Conservation (phyloP, 2,888 invertebrate genomes). For the Plagodis dolabraria region DNA sequence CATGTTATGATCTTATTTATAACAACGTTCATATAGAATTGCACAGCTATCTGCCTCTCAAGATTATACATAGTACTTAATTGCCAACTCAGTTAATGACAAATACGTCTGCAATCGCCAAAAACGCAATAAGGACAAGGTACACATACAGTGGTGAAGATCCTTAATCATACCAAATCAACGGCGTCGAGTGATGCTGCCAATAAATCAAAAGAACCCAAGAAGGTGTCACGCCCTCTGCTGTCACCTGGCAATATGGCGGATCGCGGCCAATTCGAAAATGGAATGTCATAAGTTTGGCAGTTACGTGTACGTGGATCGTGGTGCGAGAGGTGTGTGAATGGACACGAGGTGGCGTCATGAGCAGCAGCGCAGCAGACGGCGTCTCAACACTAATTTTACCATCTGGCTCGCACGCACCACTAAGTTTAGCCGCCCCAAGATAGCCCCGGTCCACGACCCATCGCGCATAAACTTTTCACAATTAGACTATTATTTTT, state of each 20-base stretch:
- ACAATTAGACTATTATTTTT: conserved; percentile 86
- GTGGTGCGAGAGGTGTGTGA: conserved; percentile 72
- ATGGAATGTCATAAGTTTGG: conserved; percentile 83
- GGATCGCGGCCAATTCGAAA: conserved; percentile 59
- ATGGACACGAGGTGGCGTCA: conserved; percentile 75
- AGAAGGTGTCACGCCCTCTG: conserved; percentile 44
- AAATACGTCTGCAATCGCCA: conserved; percentile 15
- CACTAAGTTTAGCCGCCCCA: conserved; percentile 86
- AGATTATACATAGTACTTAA: too few species aligned
- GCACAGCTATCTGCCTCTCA: too few species aligned
- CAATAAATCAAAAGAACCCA: conserved; percentile 46
- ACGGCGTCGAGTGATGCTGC: conserved; percentile 21
- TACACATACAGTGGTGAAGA: conserved; percentile 18
- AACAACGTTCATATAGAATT: too few species aligned
- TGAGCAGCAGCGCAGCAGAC: conserved; percentile 77
- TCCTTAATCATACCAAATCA: conserved; percentile 23
- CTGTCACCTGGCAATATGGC: conserved; percentile 63
- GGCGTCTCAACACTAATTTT: conserved; percentile 84
- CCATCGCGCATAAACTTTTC: conserved; percentile 86
- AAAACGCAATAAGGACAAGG: conserved; percentile 21
- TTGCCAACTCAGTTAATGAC: conserved; percentile 5
- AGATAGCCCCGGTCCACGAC: conserved; percentile 85
- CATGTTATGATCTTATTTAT: too few species aligned
- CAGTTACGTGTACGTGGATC: conserved; percentile 65
- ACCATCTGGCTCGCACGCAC: conserved; percentile 83